phyloP scores from a whole-genome alignment of 1,140 invertebrate species.

The Pachypsylla venusta region DNA sequence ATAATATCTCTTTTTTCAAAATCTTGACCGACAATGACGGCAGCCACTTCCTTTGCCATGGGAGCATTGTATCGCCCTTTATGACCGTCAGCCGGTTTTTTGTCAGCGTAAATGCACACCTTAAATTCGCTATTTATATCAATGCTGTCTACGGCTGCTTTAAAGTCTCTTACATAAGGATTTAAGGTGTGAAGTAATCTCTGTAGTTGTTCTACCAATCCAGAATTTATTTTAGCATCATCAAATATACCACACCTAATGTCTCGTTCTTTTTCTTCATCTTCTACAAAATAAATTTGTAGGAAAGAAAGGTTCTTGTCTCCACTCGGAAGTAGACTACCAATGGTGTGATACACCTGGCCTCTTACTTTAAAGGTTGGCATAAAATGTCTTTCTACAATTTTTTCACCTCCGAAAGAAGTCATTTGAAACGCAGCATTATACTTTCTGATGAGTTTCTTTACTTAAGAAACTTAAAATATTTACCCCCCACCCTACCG shows the following conservation, averaged over 20 bases:
- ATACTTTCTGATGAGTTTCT: constrained; percentile 30
- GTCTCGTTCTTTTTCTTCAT: not conserved
- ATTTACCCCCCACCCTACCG: too few species aligned
- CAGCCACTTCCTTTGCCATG: constrained; percentile 22
- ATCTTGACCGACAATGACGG: constrained; percentile 24
- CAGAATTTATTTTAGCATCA: not conserved
- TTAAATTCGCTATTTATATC: too few species aligned
- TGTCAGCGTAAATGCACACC: constrained; percentile 25
- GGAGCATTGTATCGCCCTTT: constrained; percentile 24
- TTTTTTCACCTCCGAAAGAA: constrained; percentile 26
- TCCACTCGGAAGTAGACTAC: constrained; percentile 27
- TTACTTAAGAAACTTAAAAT: too few species aligned
- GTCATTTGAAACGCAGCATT: constrained; percentile 31
- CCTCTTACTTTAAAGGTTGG: constrained; percentile 34
- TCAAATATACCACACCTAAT: not conserved
- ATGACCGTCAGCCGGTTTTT: constrained; percentile 25
- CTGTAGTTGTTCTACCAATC: too few species aligned
- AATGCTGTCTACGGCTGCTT: too few species aligned
- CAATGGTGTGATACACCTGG: constrained; percentile 33
- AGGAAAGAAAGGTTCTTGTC: constrained; percentile 29
- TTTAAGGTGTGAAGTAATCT: too few species aligned
- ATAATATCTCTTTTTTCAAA: constrained; percentile 25
- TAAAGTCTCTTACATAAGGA: too few species aligned
- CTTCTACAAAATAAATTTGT: constrained; percentile 26
- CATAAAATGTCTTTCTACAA: constrained; percentile 26